Percentiles rank a stretch among this genome's conserved stretches.
Conservation (phyloP, 2,113 vertebrate species). For the Bettongia penicillata region DNA sequence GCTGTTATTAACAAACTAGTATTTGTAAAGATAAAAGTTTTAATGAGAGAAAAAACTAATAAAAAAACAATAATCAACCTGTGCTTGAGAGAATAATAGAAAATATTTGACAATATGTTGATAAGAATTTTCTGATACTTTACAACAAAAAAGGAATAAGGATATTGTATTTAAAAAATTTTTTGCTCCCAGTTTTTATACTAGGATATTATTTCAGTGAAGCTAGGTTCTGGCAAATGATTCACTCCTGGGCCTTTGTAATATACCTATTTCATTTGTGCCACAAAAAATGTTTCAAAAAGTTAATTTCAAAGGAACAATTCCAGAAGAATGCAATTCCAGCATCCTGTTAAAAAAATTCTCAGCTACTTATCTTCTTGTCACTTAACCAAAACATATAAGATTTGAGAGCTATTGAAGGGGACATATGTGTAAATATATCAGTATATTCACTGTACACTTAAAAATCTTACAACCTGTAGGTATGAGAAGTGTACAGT, state of each 20-base stretch:
- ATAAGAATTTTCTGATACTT: background rate
- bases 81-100: background rate
- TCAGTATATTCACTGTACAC: background rate
- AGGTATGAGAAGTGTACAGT: background rate
- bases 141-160: background rate
- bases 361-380: background rate
- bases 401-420: background rate
- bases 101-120: background rate
- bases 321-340: background rate
- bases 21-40: background rate
- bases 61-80: constrained; percentile 13
- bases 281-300: background rate
- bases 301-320: background rate
- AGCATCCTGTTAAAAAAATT: background rate
- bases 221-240: background rate
- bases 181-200: background rate
- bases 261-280: background rate
- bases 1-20: constrained; percentile 3
- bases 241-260: background rate
- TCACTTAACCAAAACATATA: background rate
- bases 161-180: too few species aligned
- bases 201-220: background rate
- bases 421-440: background rate
- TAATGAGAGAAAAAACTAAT: background rate
- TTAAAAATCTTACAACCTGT: background rate